Base-by-base conservation (phyloP, 2,113 vertebrate species). In the Eulemur macaco region DNA sequence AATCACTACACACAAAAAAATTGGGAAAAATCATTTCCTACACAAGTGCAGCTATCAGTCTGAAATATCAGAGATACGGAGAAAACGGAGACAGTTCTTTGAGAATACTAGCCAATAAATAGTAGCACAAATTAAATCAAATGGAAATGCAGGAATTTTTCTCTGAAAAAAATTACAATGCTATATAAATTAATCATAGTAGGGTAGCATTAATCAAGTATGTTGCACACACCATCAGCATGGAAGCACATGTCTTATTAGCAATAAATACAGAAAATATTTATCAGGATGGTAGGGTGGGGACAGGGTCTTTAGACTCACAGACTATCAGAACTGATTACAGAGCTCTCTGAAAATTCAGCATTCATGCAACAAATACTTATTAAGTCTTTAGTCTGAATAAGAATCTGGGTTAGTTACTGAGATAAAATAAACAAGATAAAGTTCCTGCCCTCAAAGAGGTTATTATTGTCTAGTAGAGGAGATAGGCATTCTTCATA, bases 41-140 rank as follows among this genome's bases (percentile, higher is more conserved):
- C 74, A 93, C 68, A 96, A 97, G 68, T 88, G 8, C 20, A 95
- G 74, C 78, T 96, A 97, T 96, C 95, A 95, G 64, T 47, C 42
- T 90, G 17, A 97, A 97, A 52, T 97, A 96, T 97, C 97, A 98
- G 80, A 94, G 90, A 95, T 77, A 81, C 0, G 37, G 58, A 97
- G 69, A 94, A 97, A 97, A 92, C 69, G 37, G 60, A 68, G 74
- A 86, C 18, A 47, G 47, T 82, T 95, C 86, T 87, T 89, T 37
- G 81, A 97, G 52, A 82, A 87, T 86, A 96, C 91, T 94, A 95
- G 83, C 47, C 52, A 73, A 80, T 52, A 71, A 95, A 63, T 68
- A 82, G 80, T 80, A 68, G 42, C 69, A 50, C 83, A 95, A 96
- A 94, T 95, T 93, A 81, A 92, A 89, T 89, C 52, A 95, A 96